Base-by-base conservation (phyloP, 2,888 invertebrate species). In the Panzeria rudis region DNA sequence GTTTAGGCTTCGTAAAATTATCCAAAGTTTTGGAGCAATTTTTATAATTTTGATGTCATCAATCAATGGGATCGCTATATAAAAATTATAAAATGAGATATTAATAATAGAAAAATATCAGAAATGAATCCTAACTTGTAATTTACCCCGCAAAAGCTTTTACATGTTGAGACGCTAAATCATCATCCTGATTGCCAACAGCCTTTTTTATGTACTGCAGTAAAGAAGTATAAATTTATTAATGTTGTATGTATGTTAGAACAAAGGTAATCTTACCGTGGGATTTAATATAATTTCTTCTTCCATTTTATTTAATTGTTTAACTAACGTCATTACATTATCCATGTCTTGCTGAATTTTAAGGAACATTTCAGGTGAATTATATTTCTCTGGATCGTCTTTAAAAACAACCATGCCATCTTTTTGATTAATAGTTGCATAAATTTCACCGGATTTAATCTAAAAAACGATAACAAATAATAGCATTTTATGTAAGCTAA, bases 361-460 rank as follows among this genome's bases (percentile, higher is more conserved):
- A 89, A 96, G 95, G 89, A 99, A 94, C 93, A 98, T 98, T 89
- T 95, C 95, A 0, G 98, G 97, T 86, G 97, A 97, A 89, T 98
- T 97, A 92, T 97, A 98, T 92, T 98, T 98, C 91, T 98, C 98
- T 11, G 98, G 98, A 92, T 97, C 97, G 90, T 99, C 98, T 88
- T 97, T 95, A 92, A 99, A 99, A 73, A 98, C 95, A 17, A 99
- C 98, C 98, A 99, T 99, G 15, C 99, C 98, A 93, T 99, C 98
- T 92, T 97, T 97, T 93, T 98, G 98, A 93, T 98, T 98, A 87
- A 99, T 98, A 89, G 97, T 97, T 32, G 99, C 99, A 93, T 96
- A 98, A 89, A 99, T 99, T 93, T 98, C 98, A 75, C 97, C 97
- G 92, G 98, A 98, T 93, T 98, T 98, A 90, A 99, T 99, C 98